A percentile compares a stretch with the other conserved stretches of the same genome.
Conservation (phyloP, 2,797 vertebrate genomes). For the Momotus momota region DNA sequence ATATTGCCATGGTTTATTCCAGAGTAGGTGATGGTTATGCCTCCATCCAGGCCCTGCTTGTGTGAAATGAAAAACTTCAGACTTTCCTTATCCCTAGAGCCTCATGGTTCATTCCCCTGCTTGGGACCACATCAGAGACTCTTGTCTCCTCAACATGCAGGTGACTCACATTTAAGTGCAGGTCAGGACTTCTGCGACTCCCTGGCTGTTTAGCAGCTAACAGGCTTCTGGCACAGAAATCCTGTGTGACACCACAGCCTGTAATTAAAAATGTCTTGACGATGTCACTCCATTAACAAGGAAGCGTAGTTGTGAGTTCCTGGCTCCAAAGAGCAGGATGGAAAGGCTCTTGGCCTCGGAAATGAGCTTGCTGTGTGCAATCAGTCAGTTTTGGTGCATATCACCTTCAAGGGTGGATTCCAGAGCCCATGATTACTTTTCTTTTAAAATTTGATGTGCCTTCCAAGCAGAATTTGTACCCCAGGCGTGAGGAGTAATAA, state of each 20-base stretch:
- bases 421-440: neutral
- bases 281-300: neutral
- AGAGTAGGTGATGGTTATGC: neutral
- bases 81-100: neutral
- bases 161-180: conserved; percentile 14
- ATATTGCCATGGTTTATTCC: neutral
- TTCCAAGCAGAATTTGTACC: neutral
- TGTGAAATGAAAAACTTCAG: neutral
- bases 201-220: neutral
- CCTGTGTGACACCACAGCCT: rapidly evolving
- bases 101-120: neutral
- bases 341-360: neutral
- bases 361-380: neutral
- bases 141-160: neutral
- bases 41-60: neutral
- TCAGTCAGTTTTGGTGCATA: neutral
- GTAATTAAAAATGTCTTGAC: neutral
- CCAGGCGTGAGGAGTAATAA: neutral
- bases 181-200: neutral
- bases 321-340: neutral
- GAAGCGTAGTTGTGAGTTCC: neutral
- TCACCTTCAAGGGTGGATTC: neutral
- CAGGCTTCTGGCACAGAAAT: neutral
- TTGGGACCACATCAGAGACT: neutral
- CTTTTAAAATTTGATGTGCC: neutral